These are phyloP conservation scores for Tetragonula clypearis DNA, from an alignment of 1,140 invertebrate genomes.

Conservation along the genomic window DNA sequence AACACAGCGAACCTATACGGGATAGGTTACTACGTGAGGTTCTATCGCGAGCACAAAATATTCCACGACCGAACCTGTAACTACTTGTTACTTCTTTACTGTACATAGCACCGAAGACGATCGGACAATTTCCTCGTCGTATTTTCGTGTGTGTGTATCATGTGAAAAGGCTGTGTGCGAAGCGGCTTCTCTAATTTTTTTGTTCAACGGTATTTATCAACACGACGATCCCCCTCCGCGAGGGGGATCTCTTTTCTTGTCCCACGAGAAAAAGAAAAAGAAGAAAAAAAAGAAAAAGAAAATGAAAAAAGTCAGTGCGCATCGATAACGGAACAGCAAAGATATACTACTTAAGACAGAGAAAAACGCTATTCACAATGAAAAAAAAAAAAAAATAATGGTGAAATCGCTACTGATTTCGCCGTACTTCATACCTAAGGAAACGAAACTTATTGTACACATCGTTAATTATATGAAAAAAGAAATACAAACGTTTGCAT, in stretches of 20 bases:
- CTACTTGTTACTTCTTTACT: conserved; percentile 42
- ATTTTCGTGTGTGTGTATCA: conserved; percentile 15
- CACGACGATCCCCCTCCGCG: background rate
- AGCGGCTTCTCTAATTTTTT: conserved; percentile 27
- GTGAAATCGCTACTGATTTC: conserved; percentile 9
- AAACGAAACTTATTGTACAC: conserved; percentile 43
- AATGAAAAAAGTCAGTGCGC: background rate
- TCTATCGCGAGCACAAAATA: conserved; percentile 25
- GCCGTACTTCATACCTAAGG: conserved; percentile 29
- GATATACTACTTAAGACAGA: conserved; percentile 22
- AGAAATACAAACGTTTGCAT: conserved; percentile 49
- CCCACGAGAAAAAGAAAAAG: background rate
- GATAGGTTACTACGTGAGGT: background rate
- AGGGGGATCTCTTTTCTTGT: background rate
- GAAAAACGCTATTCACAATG: background rate
- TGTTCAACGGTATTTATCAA: conserved; percentile 30
- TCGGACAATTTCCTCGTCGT: conserved; percentile 12
- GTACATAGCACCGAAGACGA: conserved; percentile 31
- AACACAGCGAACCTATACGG: background rate
- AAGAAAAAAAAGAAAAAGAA: too few species aligned
- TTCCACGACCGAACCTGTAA: conserved; percentile 16
- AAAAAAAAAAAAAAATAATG: background rate
- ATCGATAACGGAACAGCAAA: background rate
- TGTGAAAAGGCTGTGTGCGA: conserved; percentile 24
- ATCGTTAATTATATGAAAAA: conserved; percentile 43